Evolutionary conservation across 2,888 invertebrate genomes (phyloP), one percentile per base, ranked within the genome.

Genomic region (Orchesellides sinensis): DNA sequence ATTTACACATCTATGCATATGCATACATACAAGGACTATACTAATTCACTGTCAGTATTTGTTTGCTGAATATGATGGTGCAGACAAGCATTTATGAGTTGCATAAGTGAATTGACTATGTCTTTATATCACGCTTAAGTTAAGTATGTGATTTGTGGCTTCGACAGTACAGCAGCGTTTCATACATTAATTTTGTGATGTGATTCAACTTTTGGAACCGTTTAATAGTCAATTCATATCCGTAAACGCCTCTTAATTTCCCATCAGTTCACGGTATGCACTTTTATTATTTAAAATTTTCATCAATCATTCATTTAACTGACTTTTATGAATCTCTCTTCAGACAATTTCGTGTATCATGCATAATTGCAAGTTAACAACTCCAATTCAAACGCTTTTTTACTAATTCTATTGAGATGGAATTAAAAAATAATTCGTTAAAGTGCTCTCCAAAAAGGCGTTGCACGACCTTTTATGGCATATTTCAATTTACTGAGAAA

Each of bases 251-350:
- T 49, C 21, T 19, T 61, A 61, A 27, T 27, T 61, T 61, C 32
- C 10, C 10, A 14, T n/a, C 10, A 40, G 40, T 29, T 32, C 29
- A 29, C 17, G 27, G 27, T 27, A n/a, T n/a, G n/a, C n/a, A n/a
- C 32, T 68, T 52, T 69, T 52, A 19, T 69, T 52, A 12, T 32
- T 27, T 45, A 61, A 47, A 32, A 49, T 49, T 40, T 70, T 47
- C 72, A 72, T 72, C 72, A 72, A 72, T 72, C 61, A 72, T 72
- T 47, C 72, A 72, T 61, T 72, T 72, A 72, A 27, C 23, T 32
- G 61, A 32, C 17, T 32, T 61, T 23, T 25, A 23, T 27, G 27
- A 27, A 5, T 5, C 23, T 23, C 14, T 35, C 14, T 10, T 14
- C 23, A 45, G 40, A 59, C n/a, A 25, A 19, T 10, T 17, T 27